phyloP scores from a whole-genome alignment of 2,888 invertebrate genomes.

The Mesorhabditis sp. region DNA sequence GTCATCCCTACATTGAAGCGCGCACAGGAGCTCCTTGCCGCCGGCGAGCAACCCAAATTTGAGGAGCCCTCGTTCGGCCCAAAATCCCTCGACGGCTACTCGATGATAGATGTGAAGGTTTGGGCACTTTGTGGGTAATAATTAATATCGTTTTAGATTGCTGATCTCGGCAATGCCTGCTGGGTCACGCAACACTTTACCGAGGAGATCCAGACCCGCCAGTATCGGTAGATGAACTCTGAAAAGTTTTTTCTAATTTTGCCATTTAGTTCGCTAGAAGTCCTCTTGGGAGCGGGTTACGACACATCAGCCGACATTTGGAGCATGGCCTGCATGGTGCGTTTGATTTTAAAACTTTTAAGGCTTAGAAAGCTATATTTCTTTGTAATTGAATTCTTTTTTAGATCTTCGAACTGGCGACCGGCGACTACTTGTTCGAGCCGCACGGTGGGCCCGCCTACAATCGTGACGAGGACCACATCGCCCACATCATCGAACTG shows the following conservation, averaged over 20 bases:
- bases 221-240: constrained; percentile 64
- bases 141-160: constrained; percentile 69
- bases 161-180: constrained; percentile 97
- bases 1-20: not conserved
- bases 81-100: constrained; percentile 26
- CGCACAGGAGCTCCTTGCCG: not conserved
- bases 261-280: constrained; percentile 70
- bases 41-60: constrained; percentile 12
- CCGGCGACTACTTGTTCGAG: constrained; percentile 97
- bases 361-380: not conserved
- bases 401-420: constrained; percentile 90
- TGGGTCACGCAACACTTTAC: constrained; percentile 90
- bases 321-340: constrained; percentile 95
- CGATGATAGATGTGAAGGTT: constrained; percentile 19
- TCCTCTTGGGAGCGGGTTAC: constrained; percentile 90
- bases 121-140: not conserved
- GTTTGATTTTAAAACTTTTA: constrained; percentile 16
- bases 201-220: constrained; percentile 96
- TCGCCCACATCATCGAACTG: constrained; percentile 97
- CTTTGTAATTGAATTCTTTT: constrained; percentile 7
- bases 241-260: too few relatives aligned
- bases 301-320: constrained; percentile 96
- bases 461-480: constrained; percentile 93
- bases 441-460: constrained; percentile 90
- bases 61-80: constrained; percentile 36